Evolutionary conservation across 2,888 invertebrate species (phyloP).

Genomic region (Megastigmus dorsalis): DNA sequence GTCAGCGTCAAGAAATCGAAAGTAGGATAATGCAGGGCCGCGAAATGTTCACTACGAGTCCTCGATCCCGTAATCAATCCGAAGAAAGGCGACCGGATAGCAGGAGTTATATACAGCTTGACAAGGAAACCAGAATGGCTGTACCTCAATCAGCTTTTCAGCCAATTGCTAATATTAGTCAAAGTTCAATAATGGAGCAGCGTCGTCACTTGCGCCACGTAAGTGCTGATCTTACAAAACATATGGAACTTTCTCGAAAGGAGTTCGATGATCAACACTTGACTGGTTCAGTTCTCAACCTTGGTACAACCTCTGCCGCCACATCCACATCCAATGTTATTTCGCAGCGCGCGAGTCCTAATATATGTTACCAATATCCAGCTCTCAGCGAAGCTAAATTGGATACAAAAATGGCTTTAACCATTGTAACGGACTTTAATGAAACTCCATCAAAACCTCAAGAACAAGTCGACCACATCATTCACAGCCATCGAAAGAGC

Average conservation of each 20-base stretch:
- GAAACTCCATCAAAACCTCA: slow-evolving; percentile 62
- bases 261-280: slow-evolving; percentile 70
- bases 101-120: slow-evolving; percentile 49
- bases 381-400: slow-evolving; percentile 68
- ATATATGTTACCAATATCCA: slow-evolving; percentile 69
- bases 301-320: slow-evolving; percentile 63
- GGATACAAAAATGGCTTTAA: slow-evolving; percentile 67
- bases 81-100: slow-evolving; percentile 64
- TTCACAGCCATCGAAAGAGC: slow-evolving; percentile 71
- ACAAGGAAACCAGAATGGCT: slow-evolving; percentile 67
- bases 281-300: slow-evolving; percentile 70
- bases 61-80: slow-evolving; percentile 68
- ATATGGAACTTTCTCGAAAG: slow-evolving; percentile 70
- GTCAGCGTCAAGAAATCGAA: slow-evolving; percentile 71
- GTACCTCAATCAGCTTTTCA: slow-evolving; percentile 69
- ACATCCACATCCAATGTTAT: slow-evolving; percentile 52
- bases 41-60: slow-evolving; percentile 66
- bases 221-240: slow-evolving; percentile 71
- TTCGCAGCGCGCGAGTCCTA: slow-evolving; percentile 70
- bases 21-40: slow-evolving; percentile 63
- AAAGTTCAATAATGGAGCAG: slow-evolving; percentile 72
- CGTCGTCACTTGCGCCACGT: slow-evolving; percentile 72
- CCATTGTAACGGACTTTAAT: slow-evolving; percentile 68
- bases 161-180: slow-evolving; percentile 71
- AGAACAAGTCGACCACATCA: slow-evolving; percentile 71